Base-by-base conservation (phyloP, 2,888 invertebrate species). In the Melitaea athalia region DNA sequence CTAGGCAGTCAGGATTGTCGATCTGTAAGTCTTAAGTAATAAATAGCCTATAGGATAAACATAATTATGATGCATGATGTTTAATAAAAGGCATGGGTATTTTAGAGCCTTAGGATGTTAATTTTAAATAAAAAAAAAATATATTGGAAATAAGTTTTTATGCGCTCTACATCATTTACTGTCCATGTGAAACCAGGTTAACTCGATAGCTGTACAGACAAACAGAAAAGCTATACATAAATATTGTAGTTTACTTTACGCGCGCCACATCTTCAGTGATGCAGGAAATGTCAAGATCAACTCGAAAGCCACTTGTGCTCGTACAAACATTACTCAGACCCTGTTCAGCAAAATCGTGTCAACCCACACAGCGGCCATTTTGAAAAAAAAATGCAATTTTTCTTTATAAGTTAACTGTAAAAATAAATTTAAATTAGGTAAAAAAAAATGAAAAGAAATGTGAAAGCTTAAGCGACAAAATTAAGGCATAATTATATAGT, bases 211-310 rank as follows among this genome's bases (percentile, higher is more conserved):
- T 61, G 11, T 15, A 55, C 38, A 38, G 61, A 61, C 47, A 66
- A 31, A 42, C 50, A 31, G 43, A 53, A 59, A 42, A 43, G 50
- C 50, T 60, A 45, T 52, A n/a, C 31, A 60, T 17, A 53, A 53
- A 53, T 31, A 52, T 31, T n/a, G 12, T 57, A 43, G 67, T 70
- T 70, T 64, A 67, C 59, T 47, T 63, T 50, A 55, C 43, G 59
- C 59, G 59, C 31, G 65, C 68, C 68, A 31, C 47, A 63, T 55
- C 52, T 15, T 59, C 57, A 57, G 60, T 67, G 62, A 69, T 55
- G 66, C 59, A 52, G 49, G 55, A 57, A 68, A 71, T 67, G 69
- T 72, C 71, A 69, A 73, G 64, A 64, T 59, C 60, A 60, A 55
- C 63, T 67, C 55, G 42, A 66, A 63, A 64, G 66, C 64, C 70